Evolutionary conservation across 2,797 vertebrate species (phyloP), one percentile per base, ranked within the genome.

Genomic region (Babyrousa celebensis): DNA sequence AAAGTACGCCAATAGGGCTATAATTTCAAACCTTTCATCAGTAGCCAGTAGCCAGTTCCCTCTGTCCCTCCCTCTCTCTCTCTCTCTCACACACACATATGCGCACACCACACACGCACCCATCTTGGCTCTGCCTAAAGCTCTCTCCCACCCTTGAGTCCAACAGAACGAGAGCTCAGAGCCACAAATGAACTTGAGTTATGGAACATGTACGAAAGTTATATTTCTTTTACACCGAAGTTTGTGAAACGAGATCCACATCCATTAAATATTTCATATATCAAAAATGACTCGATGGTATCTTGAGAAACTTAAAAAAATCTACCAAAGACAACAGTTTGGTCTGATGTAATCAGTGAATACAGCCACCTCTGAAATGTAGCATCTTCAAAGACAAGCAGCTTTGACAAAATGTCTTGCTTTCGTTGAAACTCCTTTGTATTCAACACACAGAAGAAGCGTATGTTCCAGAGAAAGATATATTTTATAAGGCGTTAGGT

Each of bases 401-500:
- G 25, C 79, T 63, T 52, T 85, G 68, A 60, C 68, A 63, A 90
- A 75, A 89, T 17, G 48, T 65, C 71, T 93, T 83, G 43, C 54
- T 95, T 88, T 94, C 87, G 89, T 82, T 82, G 52, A 29, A 79
- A 20, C 36, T 78, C 67, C 52, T 86, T 52, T 84, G 85, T n/a
- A 48, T 43, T 96, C 91, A 87, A 71, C 40, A 68, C 80, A 94
- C 95, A 93, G 63, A 94, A 93, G 68, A 92, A 94, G 74, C 80
- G 56, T 9, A 48, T 90, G 71, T 71, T 94, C 79, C 68, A 75
- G 71, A 68, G 96, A 94, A 94, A 60, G 60, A n/a, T 25, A 5
- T 70, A 62, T 91, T 97, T 97, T 95, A 96, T 62, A 97, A 89
- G 75, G 91, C 2, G 11, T 91, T 36, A 97, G n/a, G 18, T 14